Evolutionary conservation across 2,888 invertebrate genomes (phyloP).

Genomic region (Xestia c-nigrum): DNA sequence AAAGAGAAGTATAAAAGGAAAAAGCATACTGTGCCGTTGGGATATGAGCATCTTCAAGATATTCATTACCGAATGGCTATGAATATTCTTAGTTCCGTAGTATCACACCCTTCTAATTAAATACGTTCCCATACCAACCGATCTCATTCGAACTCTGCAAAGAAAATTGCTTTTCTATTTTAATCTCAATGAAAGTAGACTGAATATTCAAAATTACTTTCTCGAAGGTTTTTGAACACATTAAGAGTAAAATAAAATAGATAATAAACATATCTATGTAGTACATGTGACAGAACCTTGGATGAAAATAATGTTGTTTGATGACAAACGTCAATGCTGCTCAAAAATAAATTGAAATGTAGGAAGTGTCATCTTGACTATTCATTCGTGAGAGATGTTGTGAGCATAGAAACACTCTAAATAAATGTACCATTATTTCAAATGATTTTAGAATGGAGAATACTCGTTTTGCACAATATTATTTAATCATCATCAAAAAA

Average conservation of each 20-base stretch:
- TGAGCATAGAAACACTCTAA: background rate
- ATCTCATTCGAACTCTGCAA: background rate
- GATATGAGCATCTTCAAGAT: background rate
- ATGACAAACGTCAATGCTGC: conserved; percentile 39
- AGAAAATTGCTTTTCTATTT: background rate
- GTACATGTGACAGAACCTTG: conserved; percentile 52
- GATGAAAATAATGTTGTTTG: conserved; percentile 44
- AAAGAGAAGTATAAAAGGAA: no score
- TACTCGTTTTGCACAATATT: background rate
- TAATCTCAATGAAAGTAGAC: background rate
- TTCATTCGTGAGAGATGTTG: background rate
- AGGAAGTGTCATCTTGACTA: conserved; percentile 5
- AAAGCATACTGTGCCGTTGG: no score
- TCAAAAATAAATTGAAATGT: conserved; percentile 44
- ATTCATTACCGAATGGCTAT: background rate
- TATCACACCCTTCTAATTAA: background rate
- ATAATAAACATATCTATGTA: conserved; percentile 28
- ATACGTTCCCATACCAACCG: background rate
- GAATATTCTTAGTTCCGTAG: background rate
- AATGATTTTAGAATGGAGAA: background rate
- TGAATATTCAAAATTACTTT: conserved; percentile 14
- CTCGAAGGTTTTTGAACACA: conserved; percentile 44
- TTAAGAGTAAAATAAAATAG: conserved; percentile 18
- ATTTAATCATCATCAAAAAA: background rate
- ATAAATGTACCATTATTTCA: background rate